phyloP scores from a whole-genome alignment of 30 jellyfish, hydroid and myxozoan genomes.

The Chrysaora quinquecirrha region DNA sequence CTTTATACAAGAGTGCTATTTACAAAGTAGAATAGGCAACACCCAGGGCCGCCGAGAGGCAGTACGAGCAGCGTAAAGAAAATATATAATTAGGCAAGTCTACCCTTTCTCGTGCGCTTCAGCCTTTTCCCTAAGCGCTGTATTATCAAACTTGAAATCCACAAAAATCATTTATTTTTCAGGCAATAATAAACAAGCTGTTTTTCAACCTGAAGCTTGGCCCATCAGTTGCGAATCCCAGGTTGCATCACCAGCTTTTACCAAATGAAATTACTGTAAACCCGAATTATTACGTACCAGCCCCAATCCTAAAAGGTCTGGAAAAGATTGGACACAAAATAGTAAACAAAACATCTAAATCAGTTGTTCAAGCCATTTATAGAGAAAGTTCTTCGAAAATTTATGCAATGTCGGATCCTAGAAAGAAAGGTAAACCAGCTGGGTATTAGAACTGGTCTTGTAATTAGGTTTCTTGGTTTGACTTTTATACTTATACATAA shows the following conservation, averaged over 20 bases:
- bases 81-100: too few relatives aligned
- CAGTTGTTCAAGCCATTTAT: slow-evolving; percentile 90
- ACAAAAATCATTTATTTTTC: too few relatives aligned
- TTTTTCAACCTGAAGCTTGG: slow-evolving; percentile 81
- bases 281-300: slow-evolving; percentile 25
- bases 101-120: too few relatives aligned
- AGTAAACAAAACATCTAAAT: not conserved
- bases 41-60: too few relatives aligned
- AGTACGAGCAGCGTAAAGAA: too few relatives aligned
- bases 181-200: slow-evolving; percentile 82
- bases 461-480: not conserved
- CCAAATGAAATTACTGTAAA: slow-evolving; percentile 78
- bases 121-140: too few relatives aligned
- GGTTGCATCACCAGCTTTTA: slow-evolving; percentile 93
- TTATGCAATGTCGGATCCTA: slow-evolving; percentile 92
- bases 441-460: slow-evolving; percentile 54
- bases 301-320: slow-evolving; percentile 64
- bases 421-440: slow-evolving; percentile 84
- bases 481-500: not conserved
- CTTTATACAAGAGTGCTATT: too few relatives aligned
- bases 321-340: slow-evolving; percentile 77
- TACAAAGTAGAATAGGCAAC: too few relatives aligned
- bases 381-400: slow-evolving; percentile 56
- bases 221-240: slow-evolving; percentile 77
- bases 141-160: too few relatives aligned